Evolutionary conservation across 2,888 invertebrate genomes (phyloP), one percentile per base, ranked within the genome.

Genomic region (Agrochola lychnidis): DNA sequence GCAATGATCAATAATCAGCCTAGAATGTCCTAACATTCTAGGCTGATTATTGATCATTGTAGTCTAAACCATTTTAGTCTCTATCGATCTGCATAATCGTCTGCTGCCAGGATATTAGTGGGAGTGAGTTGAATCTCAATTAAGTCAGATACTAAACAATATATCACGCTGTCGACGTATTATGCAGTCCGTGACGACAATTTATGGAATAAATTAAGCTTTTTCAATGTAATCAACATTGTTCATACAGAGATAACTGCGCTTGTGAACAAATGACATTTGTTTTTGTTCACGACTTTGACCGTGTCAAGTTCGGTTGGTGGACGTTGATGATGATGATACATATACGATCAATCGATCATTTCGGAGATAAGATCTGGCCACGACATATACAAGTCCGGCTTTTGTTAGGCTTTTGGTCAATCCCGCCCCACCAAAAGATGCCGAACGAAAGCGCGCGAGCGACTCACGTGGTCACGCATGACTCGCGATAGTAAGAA

Each of bases 181-280:
- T 53, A 57, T 62, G 69, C 81, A 82, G 62, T 67, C 51, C 69
- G 67, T 81, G 66, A 59, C 76, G 63, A 71, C 57, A 78, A 68
- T 74, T 69, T 83, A 61, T 70, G 63, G 83, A 83, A 83, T 83
- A 73, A 59, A 82, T 74, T 63, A 53, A 62, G n/a, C 45, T 79
- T 70, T 51, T 71, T 74, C 56, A 69, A 68, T 83, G 76, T 66
- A 30, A 67, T 75, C 69, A 45, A 66, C 64, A 79, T 79, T 69
- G 79, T 70, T 75, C 51, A 16, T 73, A 70, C 36, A 53, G 57
- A 70, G 40, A 30, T 45, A 45, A 53, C 70, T 62, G n/a, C 53
- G 48, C n/a, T 63, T 56, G 73, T 71, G 67, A 73, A 72, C 66
- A 40, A 70, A 62, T 40, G 22, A 30, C 4, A 45, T 61, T 53